phyloP scores from a whole-genome alignment of 2,797 vertebrate species.

The Protosalanx chinensis region DNA sequence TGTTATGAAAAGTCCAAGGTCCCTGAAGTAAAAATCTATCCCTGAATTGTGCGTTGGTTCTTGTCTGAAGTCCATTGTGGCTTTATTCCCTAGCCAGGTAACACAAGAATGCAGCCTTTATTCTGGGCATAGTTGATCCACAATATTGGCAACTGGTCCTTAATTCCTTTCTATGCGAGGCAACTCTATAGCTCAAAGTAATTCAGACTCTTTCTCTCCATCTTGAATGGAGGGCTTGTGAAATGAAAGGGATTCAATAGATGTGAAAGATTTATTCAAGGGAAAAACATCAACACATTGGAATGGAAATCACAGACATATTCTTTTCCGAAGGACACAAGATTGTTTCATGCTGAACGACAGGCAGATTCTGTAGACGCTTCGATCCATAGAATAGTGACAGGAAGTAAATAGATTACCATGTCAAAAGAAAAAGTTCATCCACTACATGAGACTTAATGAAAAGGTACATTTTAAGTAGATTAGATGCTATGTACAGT shows the following conservation, averaged over 20 bases:
- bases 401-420: background rate
- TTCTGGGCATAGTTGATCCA: conserved; percentile 77
- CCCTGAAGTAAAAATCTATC: conserved; percentile 80
- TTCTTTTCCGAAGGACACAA: conserved; percentile 73
- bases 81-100: conserved; percentile 78
- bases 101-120: conserved; percentile 78
- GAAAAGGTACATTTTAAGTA: background rate
- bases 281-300: conserved; percentile 68
- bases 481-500: too few species aligned
- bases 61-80: conserved; percentile 80
- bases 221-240: conserved; percentile 67
- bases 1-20: conserved; percentile 76
- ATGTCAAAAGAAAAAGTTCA: background rate
- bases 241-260: conserved; percentile 78
- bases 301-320: conserved; percentile 68
- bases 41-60: conserved; percentile 70
- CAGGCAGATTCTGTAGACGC: conserved; percentile 65
- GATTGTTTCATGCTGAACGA: conserved; percentile 58
- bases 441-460: background rate
- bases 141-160: conserved; percentile 83
- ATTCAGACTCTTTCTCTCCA: conserved; percentile 74
- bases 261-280: conserved; percentile 79
- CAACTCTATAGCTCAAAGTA: conserved; percentile 77
- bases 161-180: conserved; percentile 78
- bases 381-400: conserved; percentile 58